phyloP scores from a whole-genome alignment of 2,797 vertebrate species.

The Selene dorsalis region DNA sequence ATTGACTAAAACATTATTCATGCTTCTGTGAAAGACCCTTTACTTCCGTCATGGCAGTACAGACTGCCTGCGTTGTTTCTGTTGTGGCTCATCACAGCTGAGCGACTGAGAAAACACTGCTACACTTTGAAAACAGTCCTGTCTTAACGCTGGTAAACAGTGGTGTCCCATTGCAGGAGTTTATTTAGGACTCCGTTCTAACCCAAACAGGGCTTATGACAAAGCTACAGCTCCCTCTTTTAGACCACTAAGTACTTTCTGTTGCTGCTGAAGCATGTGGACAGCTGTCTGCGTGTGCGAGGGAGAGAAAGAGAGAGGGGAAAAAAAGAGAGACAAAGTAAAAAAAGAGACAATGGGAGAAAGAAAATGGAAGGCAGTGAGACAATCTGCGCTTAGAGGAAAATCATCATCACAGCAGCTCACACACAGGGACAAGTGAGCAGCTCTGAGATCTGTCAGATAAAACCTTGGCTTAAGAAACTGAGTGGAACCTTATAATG shows the following conservation, averaged over 20 bases:
- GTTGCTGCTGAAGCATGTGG: slow-evolving; percentile 56
- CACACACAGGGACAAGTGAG: slow-evolving; percentile 41
- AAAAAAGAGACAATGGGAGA: neutral
- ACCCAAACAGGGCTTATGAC: slow-evolving; percentile 75
- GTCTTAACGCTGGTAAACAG: slow-evolving; percentile 67
- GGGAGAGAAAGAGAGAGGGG: neutral
- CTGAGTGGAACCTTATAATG: slow-evolving; percentile 14
- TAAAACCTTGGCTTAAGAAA: slow-evolving; percentile 33
- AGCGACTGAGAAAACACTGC: slow-evolving; percentile 44
- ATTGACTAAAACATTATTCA: neutral
- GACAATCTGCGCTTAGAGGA: slow-evolving; percentile 17
- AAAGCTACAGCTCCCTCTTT: slow-evolving; percentile 74
- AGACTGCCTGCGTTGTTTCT: slow-evolving; percentile 1
- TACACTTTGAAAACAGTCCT: slow-evolving; percentile 48
- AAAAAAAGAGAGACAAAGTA: neutral
- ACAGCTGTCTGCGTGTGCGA: slow-evolving; percentile 57
- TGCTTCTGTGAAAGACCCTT: neutral
- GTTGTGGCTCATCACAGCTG: slow-evolving; percentile 50
- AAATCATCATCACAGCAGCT: slow-evolving; percentile 28
- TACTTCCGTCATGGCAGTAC: slow-evolving; percentile 6
- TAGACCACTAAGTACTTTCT: slow-evolving; percentile 80
- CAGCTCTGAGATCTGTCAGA: slow-evolving; percentile 50
- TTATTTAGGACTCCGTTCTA: slow-evolving; percentile 73
- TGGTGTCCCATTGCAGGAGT: slow-evolving; percentile 76
- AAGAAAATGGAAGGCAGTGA: neutral